These are phyloP conservation scores for Thecocarcelia acutangulata DNA, from an alignment of 2,888 invertebrate species.

Conservation along the genomic window DNA sequence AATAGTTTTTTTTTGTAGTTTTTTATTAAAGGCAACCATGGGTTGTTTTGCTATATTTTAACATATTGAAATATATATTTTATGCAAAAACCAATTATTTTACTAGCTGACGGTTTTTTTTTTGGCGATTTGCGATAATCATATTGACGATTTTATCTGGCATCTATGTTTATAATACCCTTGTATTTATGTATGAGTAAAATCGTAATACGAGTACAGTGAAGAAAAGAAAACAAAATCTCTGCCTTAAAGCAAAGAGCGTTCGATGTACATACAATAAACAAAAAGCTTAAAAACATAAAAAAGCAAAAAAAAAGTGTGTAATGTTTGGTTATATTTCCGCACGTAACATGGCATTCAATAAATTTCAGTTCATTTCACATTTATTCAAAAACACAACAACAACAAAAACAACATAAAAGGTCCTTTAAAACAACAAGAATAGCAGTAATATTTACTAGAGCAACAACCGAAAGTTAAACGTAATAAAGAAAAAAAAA, in stretches of 20 bases:
- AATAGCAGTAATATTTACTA: slow-evolving; percentile 10
- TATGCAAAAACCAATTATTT: no score
- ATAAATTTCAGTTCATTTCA: slow-evolving; percentile 65
- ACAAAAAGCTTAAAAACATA: not conserved
- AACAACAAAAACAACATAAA: slow-evolving; percentile 4
- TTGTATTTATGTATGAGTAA: not conserved
- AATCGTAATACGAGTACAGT: no score
- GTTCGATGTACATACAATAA: not conserved
- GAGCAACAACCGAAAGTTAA: slow-evolving; percentile 22
- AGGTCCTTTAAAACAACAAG: not conserved
- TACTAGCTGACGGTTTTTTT: no score
- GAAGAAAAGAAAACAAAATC: no score
- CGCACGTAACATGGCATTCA: slow-evolving; percentile 55
- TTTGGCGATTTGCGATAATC: no score
- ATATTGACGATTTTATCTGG: no score
- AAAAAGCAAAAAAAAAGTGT: slow-evolving; percentile 43
- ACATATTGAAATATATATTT: no score
- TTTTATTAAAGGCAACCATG: no score
- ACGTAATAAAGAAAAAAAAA: not conserved
- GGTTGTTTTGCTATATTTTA: no score
- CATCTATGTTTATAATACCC: no score
- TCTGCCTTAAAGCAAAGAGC: no score
- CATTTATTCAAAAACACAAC: slow-evolving; percentile 10
- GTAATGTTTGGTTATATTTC: slow-evolving; percentile 48
- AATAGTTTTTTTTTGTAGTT: no score